These are phyloP conservation scores for Notodonta ziczac DNA, from an alignment of 2,888 invertebrate species.

Conservation along the genomic window DNA sequence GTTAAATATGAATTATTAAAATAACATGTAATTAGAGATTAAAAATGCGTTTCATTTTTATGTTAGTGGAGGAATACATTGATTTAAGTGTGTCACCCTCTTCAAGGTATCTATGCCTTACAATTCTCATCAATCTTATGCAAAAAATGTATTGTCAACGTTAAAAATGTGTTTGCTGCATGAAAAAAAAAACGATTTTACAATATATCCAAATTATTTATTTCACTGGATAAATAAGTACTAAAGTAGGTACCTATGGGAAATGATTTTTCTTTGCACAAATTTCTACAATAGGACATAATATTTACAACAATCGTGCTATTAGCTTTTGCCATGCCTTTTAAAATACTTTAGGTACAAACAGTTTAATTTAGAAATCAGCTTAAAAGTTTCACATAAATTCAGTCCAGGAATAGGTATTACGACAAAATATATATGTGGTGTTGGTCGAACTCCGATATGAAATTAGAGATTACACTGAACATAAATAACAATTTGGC, in stretches of 20 bases:
- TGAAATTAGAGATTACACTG: too few species aligned
- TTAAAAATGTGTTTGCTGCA: slow-evolving; percentile 17
- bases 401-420: too few species aligned
- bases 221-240: slow-evolving; percentile 57
- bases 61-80: too few species aligned
- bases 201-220: slow-evolving; percentile 56
- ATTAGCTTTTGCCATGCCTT: background rate
- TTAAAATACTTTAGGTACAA: background rate
- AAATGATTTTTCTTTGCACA: slow-evolving; percentile 46
- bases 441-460: too few species aligned
- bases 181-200: slow-evolving; percentile 27
- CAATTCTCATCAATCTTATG: too few species aligned
- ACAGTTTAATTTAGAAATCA: too few species aligned
- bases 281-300: slow-evolving; percentile 42
- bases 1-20: background rate
- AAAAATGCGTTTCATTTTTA: background rate
- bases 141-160: too few species aligned
- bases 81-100: too few species aligned
- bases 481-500: too few species aligned
- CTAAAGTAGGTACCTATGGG: slow-evolving; percentile 42
- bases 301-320: slow-evolving; percentile 39
- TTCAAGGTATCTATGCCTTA: too few species aligned
- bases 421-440: too few species aligned
- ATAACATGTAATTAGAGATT: background rate
- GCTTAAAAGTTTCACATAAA: too few species aligned